Base-by-base conservation (phyloP, 2,797 vertebrate species). In the Pangasius sanitwongsei region DNA sequence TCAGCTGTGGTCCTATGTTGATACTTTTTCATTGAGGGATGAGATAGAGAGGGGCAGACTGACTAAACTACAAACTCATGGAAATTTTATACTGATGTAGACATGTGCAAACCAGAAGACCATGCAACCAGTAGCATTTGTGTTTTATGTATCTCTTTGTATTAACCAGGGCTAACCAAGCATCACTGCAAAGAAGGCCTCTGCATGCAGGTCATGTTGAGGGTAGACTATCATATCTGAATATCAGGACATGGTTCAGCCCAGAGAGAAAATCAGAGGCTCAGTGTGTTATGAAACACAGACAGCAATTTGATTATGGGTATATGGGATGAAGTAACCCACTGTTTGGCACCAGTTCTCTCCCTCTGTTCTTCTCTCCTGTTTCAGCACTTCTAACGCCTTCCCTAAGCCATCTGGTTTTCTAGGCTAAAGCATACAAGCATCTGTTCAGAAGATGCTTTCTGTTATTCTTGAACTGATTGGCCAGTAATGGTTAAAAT, bases 231-330 rank as follows among this genome's bases (percentile, higher is more conserved):
- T 84, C 44, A 34, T 69, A 2, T 61, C 83, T 53, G 63, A 86
- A n/a, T 48, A 86, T 74, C 67, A 57, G 48, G 67, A 57, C n/a
- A 86, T 37, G 50, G 31, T 34, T 85, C 82, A 67, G 28, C 82
- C 69, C 69, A 74, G 69, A 59, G 85, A 86, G 85, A 75, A 57
- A 44, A 57, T 72, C 34, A 72, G 85, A 77, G 57, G 53, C 85
- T 86, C 70, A 61, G 25, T 75, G 55, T 2, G 41, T 86, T 59
- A 77, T 77, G 34, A 86, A 75, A 50, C 72, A 34, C 61, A 78
- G 74, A 50, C 20, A 23, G 59, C 41, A 55, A 87, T 87, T 77
- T 80, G 86, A 87, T 87, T 67, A 87, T 50, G 41, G 74, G 86
- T 78, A 4, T 28, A 65, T 5, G 9, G 72, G 85, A 77, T 84